Evolutionary conservation across 2,888 invertebrate species (phyloP).

Genomic region (Acleris emargana): DNA sequence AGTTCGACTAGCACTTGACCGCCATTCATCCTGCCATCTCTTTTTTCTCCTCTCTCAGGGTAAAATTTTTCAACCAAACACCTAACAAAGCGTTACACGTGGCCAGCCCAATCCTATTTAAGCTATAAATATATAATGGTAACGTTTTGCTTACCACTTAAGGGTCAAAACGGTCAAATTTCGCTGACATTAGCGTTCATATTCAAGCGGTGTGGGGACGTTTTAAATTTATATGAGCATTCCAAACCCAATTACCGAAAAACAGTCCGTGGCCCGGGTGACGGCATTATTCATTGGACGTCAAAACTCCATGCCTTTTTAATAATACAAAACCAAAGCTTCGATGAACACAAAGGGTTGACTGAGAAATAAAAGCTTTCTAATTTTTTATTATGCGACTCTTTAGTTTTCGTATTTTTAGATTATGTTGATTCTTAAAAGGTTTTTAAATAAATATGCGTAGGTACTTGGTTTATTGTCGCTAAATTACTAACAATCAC

Average conservation of each 20-base stretch:
- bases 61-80: too few relatives aligned
- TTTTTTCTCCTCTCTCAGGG: too few relatives aligned
- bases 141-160: neutral
- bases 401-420: too few relatives aligned
- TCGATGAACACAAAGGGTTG: neutral
- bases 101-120: neutral
- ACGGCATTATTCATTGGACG: conserved; percentile 32
- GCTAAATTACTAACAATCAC: too few relatives aligned
- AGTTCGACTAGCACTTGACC: too few relatives aligned
- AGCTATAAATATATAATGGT: neutral
- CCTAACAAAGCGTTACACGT: too few relatives aligned
- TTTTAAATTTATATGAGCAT: conserved; percentile 31
- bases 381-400: neutral
- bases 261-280: conserved; percentile 23
- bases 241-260: conserved; percentile 29
- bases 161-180: neutral
- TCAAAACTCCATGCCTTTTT: conserved; percentile 32
- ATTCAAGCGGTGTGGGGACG: neutral
- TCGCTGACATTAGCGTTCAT: neutral
- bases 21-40: too few relatives aligned
- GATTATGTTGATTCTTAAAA: too few relatives aligned
- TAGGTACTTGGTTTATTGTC: too few relatives aligned
- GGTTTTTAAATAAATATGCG: too few relatives aligned
- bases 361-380: neutral
- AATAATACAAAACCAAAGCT: conserved; percentile 16